Percentiles rank a stretch among this genome's conserved stretches.
Conservation (phyloP, 2,797 vertebrate species). For the Diceros bicornis region DNA sequence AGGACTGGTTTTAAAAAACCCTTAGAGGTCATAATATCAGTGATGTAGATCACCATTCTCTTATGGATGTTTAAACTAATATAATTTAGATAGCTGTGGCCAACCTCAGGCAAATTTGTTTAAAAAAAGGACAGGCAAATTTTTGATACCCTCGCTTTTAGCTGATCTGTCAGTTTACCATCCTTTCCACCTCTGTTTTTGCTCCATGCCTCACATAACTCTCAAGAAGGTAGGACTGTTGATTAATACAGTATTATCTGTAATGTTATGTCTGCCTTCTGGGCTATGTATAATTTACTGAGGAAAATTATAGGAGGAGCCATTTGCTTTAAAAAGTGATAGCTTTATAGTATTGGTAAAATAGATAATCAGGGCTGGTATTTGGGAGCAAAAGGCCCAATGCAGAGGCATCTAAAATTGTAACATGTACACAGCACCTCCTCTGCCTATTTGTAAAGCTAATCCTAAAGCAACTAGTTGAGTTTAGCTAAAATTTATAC, state of each 20-base stretch:
- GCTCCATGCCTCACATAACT: not conserved
- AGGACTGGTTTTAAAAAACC: not conserved
- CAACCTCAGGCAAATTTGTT: conserved; percentile 15
- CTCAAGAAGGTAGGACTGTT: not conserved
- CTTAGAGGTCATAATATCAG: not conserved
- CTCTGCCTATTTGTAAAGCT: not conserved
- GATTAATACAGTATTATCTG: not conserved
- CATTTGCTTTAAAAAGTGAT: conserved; percentile 41
- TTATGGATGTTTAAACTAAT: conserved; percentile 35
- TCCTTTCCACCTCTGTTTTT: conserved; percentile 28
- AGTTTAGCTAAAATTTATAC: conserved; percentile 23
- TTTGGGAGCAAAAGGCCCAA: not conserved
- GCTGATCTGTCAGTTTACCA: not conserved
- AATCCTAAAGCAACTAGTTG: not conserved
- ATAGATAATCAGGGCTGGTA: not conserved
- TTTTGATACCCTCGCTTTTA: not conserved
- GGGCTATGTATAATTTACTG: not conserved
- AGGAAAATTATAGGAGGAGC: not conserved
- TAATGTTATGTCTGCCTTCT: not conserved
- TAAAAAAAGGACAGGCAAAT: not conserved
- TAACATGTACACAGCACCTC: not conserved
- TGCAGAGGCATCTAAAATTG: not conserved
- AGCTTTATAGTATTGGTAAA: not conserved
- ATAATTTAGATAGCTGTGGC: not conserved
- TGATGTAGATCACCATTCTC: not conserved